phyloP scores from a whole-genome alignment of 2,797 vertebrate species.

The Eulemur rubriventer region DNA sequence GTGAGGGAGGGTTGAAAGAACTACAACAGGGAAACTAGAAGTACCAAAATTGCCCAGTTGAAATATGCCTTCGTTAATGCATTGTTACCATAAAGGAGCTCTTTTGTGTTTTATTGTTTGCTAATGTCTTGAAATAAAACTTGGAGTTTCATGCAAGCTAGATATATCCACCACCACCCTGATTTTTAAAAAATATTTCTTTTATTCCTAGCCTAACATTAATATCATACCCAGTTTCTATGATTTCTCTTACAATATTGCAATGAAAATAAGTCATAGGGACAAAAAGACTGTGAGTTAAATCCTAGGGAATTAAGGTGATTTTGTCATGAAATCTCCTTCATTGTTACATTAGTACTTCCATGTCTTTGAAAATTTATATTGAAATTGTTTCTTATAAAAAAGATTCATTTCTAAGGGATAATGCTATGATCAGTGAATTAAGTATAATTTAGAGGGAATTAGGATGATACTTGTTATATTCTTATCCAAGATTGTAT shows the following conservation, averaged over 20 bases:
- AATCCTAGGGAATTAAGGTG: slow-evolving; percentile 15
- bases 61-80: background rate
- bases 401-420: slow-evolving; percentile 31
- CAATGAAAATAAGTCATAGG: slow-evolving; percentile 51
- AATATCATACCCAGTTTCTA: background rate
- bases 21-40: background rate
- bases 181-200: background rate
- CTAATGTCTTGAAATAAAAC: background rate
- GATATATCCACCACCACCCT: background rate
- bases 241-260: slow-evolving; percentile 40
- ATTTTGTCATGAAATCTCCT: slow-evolving; percentile 43
- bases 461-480: background rate
- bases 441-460: slow-evolving; percentile 59
- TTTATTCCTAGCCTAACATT: background rate
- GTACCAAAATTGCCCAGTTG: background rate
- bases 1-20: background rate
- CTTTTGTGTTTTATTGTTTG: background rate
- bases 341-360: background rate
- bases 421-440: slow-evolving; percentile 34
- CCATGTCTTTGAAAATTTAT: slow-evolving; percentile 40
- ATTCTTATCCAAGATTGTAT: background rate
- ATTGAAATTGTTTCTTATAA: slow-evolving; percentile 13
- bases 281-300: slow-evolving; percentile 16
- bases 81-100: background rate
- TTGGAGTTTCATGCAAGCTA: background rate